phyloP scores from a whole-genome alignment of 1,140 invertebrate species.

The Drosophila mauritiana region DNA sequence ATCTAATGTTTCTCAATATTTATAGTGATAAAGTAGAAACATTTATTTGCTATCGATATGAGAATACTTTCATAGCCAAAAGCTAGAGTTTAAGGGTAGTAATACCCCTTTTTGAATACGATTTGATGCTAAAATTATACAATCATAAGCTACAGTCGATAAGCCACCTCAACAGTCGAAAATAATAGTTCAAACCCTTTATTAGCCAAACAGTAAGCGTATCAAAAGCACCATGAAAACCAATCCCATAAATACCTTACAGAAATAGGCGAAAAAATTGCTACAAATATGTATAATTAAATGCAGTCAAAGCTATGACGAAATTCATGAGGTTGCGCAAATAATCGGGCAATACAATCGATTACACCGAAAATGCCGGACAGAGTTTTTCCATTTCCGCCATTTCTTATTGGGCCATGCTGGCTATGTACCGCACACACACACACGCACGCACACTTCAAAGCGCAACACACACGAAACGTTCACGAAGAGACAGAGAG shows the following conservation, averaged over 20 bases:
- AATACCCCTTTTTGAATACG: background rate
- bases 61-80: no score
- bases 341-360: constrained; percentile 51
- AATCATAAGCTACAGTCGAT: no score
- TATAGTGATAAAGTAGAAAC: no score
- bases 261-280: constrained; percentile 50
- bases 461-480: constrained; percentile 9
- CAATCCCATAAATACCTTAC: constrained; percentile 22
- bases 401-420: constrained; percentile 74
- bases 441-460: background rate
- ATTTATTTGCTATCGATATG: no score
- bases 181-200: constrained; percentile 8
- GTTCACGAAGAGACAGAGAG: constrained; percentile 8
- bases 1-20: no score
- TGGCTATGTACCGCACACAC: constrained; percentile 56
- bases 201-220: constrained; percentile 23
- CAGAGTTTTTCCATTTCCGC: constrained; percentile 67
- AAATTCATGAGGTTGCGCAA: constrained; percentile 59
- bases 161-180: constrained; percentile 2
- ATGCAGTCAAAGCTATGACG: constrained; percentile 51
- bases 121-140: background rate
- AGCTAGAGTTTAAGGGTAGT: no score
- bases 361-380: constrained; percentile 57
- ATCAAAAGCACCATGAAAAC: constrained; percentile 11
- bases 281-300: constrained; percentile 72